phyloP scores from a whole-genome alignment of 2,113 vertebrate genomes.

The Reinhardtius hippoglossoides region DNA sequence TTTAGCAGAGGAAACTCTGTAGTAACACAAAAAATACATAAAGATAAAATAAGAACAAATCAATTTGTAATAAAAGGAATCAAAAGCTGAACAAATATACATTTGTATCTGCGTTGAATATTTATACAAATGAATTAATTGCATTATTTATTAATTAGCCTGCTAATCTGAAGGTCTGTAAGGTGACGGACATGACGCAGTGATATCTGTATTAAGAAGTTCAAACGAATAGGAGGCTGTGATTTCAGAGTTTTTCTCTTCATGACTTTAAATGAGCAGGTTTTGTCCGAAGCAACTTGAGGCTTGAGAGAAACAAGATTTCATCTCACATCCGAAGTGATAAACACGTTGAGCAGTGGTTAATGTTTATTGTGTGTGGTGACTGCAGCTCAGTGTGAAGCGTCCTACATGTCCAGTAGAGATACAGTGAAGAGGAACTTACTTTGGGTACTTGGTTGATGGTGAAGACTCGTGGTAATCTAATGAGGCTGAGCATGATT shows the following conservation, averaged over 20 bases:
- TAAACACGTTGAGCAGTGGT: not conserved
- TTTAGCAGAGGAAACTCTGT: too few species aligned
- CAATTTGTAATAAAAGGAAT: too few species aligned
- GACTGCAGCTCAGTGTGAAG: too few species aligned
- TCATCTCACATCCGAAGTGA: not conserved
- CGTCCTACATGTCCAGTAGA: not conserved
- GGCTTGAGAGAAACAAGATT: too few species aligned
- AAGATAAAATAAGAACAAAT: too few species aligned
- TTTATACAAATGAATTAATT: too few species aligned
- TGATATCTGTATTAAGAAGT: not conserved
- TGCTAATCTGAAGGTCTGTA: not conserved
- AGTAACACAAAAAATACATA: too few species aligned
- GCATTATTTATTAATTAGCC: not conserved
- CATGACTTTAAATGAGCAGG: not conserved
- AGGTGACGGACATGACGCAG: not conserved
- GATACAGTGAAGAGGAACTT: constrained; percentile 66
- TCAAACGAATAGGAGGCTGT: not conserved
- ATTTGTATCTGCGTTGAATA: too few species aligned
- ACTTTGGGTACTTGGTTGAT: constrained; percentile 93
- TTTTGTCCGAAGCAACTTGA: not conserved
- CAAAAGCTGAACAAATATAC: too few species aligned
- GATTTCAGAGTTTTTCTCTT: not conserved
- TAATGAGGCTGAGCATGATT: constrained; percentile 87
- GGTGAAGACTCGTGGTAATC: constrained; percentile 85
- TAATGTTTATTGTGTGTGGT: not conserved